These are phyloP conservation scores for Pandion haliaetus DNA, from an alignment of 2,113 vertebrate species.

Conservation along the genomic window DNA sequence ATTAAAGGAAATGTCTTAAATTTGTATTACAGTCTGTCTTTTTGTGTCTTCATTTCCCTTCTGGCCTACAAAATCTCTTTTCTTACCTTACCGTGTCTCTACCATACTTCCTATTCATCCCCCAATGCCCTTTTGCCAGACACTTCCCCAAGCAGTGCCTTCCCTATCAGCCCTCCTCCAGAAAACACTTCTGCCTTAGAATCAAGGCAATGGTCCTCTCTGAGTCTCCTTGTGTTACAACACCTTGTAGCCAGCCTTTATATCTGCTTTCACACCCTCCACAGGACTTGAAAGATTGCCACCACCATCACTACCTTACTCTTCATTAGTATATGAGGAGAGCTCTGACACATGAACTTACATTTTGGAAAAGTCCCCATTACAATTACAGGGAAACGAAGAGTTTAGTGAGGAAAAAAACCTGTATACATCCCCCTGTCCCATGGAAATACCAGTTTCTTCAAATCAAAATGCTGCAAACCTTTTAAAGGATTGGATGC, in stretches of 20 bases:
- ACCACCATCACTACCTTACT: neutral
- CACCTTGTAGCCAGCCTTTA: neutral
- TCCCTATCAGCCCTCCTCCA: neutral
- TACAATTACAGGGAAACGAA: neutral
- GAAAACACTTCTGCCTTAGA: neutral
- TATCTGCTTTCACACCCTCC: neutral
- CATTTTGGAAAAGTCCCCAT: neutral
- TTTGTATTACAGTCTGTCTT: neutral
- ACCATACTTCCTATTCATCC: neutral
- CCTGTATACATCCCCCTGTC: neutral
- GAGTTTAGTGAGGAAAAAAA: neutral
- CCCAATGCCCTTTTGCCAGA: neutral
- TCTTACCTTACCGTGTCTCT: neutral
- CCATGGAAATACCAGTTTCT: neutral
- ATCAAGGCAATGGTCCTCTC: neutral
- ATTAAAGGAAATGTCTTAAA: conserved; percentile 7
- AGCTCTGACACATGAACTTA: neutral
- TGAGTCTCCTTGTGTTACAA: neutral
- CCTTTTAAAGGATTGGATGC: neutral
- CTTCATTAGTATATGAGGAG: neutral
- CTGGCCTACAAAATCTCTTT: neutral
- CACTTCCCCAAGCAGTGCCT: neutral
- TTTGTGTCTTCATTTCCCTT: neutral
- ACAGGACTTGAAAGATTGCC: neutral
- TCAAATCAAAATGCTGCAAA: neutral